Base-by-base conservation (phyloP, 2,797 vertebrate genomes). In the Triplophysa bombifrons region DNA sequence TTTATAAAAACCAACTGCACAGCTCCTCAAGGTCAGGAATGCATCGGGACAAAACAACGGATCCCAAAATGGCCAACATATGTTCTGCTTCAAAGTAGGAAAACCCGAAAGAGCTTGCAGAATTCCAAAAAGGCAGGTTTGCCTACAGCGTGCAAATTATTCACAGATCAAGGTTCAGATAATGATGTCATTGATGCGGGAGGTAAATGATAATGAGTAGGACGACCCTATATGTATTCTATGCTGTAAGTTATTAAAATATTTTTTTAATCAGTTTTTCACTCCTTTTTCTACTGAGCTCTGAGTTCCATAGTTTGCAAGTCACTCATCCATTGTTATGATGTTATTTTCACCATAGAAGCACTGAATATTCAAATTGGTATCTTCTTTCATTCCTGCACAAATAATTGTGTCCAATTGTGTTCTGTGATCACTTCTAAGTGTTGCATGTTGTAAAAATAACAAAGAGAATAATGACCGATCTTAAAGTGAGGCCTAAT, bases 1-100 rank as follows among this genome's bases (percentile, higher is more conserved):
- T 87, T 92, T 90, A 91, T 92, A 86, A 91, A 90, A 92, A 92
- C 86, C 88, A 91, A 93, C 87, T 90, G 90, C 83, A 86, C 85
- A 80, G 88, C 86, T 88, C 87, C 91, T 90, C 90, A 87, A 89
- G 91, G 91, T 88, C 88, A 90, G 89, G 88, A 92, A 92, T 90
- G 88, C 81, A 83, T 86, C 79, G 73, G 83, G 41, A 41, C 5
- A 55, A 74, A 80, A 78, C 64, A 73, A 25, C 46, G 9, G 69
- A 89, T 83, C 81, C 68, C 72, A 86, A 85, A 85, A 91, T 92
- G 88, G 90, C 90, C 88, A 90, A 90, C 91, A 93, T 90, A 83
- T 93, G 91, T 90, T 90, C 76, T 68, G 87, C 84, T 88, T 89
- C 82, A 85, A 80, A 38, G 75, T 16, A 68, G 79, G 82, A 83